phyloP scores from a whole-genome alignment of 2,113 vertebrate species.

The Osmerus eperlanus region DNA sequence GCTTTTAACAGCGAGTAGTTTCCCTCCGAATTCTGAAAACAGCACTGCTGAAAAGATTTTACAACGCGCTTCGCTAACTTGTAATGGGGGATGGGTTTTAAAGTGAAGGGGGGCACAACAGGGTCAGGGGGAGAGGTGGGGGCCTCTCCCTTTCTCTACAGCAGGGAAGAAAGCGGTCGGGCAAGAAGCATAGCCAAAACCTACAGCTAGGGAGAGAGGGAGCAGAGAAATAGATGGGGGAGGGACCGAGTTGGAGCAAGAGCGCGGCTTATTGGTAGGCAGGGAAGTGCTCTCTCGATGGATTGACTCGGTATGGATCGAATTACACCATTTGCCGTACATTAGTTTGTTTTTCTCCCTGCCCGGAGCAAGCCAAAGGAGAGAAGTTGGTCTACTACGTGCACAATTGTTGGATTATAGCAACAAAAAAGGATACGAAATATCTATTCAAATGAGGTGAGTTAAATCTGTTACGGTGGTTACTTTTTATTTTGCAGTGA shows the following conservation, averaged over 20 bases:
- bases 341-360: conserved; percentile 80
- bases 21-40: conserved; percentile 1
- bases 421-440: conserved; percentile 52
- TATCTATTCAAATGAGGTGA: conserved; percentile 71
- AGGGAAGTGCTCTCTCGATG: conserved; percentile 60
- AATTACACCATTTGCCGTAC: conserved; percentile 81
- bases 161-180: conserved; percentile 62
- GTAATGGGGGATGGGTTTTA: conserved; percentile 43
- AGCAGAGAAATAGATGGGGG: conserved; percentile 50
- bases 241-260: conserved; percentile 64
- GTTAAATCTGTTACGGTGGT: conserved; percentile 44
- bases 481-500: conserved; percentile 38
- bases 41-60: conserved; percentile 56
- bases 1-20: too few relatives aligned
- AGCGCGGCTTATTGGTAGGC: conserved; percentile 69
- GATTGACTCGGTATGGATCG: conserved; percentile 81
- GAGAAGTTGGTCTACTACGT: conserved; percentile 61
- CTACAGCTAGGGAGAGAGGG: conserved; percentile 49
- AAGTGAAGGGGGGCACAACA: conserved; percentile 47
- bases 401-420: conserved; percentile 46
- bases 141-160: conserved; percentile 39
- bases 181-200: conserved; percentile 61
- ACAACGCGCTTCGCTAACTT: conserved; percentile 40
- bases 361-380: conserved; percentile 45
- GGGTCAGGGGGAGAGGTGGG: conserved; percentile 54